phyloP scores from a whole-genome alignment of 2,797 vertebrate genomes.

The Anguilla megastoma region DNA sequence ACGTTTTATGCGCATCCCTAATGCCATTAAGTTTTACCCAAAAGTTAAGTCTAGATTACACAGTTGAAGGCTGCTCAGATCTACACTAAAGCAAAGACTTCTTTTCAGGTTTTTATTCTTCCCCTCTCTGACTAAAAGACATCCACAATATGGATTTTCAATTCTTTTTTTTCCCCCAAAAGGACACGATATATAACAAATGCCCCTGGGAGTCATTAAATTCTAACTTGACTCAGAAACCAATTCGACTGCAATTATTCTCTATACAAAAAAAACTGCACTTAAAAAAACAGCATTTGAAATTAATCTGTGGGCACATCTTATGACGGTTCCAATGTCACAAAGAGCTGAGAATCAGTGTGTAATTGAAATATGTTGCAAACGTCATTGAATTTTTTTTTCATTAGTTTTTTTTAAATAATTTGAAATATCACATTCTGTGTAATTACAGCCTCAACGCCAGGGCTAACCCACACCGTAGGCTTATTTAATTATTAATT shows the following conservation, averaged over 20 bases:
- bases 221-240: not conserved
- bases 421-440: conserved; percentile 15
- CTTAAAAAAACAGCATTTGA: not conserved
- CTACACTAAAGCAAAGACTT: not conserved
- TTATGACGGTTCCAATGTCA: not conserved
- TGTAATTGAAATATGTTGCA: not conserved
- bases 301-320: not conserved
- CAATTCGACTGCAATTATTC: not conserved
- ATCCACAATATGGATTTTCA: not conserved
- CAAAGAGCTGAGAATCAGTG: not conserved
- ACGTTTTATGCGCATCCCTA: conserved; percentile 3
- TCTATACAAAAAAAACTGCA: not conserved
- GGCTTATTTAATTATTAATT: conserved; percentile 28
- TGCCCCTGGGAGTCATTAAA: not conserved
- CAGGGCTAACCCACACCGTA: conserved; percentile 19
- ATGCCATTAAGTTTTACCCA: not conserved
- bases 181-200: not conserved
- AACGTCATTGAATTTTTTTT: not conserved
- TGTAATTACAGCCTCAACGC: conserved; percentile 26
- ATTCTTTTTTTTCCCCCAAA: not conserved
- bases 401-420: not conserved
- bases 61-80: conserved; percentile 1
- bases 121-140: conserved; percentile 16
- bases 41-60: conserved; percentile 1
- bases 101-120: not conserved